These are phyloP conservation scores for Cossypha polioptera DNA, from an alignment of 2,797 vertebrate genomes.

Conservation along the genomic window DNA sequence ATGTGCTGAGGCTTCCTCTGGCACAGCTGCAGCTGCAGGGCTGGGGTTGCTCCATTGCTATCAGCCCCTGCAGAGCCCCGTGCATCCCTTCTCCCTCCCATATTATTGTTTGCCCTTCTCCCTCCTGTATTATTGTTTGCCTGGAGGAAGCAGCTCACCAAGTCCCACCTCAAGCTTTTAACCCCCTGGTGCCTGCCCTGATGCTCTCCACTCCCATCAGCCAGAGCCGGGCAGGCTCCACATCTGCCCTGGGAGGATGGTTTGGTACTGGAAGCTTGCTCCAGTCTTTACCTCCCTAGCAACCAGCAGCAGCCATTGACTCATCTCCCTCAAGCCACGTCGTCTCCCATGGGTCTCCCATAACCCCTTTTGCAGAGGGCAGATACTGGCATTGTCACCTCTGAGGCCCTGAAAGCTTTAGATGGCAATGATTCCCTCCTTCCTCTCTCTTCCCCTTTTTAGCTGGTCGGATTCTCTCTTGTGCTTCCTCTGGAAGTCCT, in stretches of 20 bases:
- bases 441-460: background rate
- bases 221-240: background rate
- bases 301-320: background rate
- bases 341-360: background rate
- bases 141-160: constrained; percentile 5
- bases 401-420: background rate
- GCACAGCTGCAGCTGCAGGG: background rate
- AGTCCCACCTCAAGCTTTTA: constrained; percentile 17
- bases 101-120: constrained; percentile 12
- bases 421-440: background rate
- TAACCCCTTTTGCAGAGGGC: background rate
- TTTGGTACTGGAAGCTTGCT: background rate
- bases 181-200: background rate
- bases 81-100: background rate
- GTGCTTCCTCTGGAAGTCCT: background rate
- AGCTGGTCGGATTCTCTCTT: background rate
- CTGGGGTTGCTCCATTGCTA: background rate
- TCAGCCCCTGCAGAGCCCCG: background rate
- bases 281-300: background rate
- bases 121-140: background rate
- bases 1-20: background rate
- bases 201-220: background rate
- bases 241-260: background rate
- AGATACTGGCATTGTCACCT: background rate
- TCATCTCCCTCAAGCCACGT: accelerated